Percentiles rank a stretch among this genome's conserved stretches.
These are phyloP conservation scores for Baryphthengus martii DNA, from an alignment of 2,113 vertebrate species.

Conservation along the genomic window DNA sequence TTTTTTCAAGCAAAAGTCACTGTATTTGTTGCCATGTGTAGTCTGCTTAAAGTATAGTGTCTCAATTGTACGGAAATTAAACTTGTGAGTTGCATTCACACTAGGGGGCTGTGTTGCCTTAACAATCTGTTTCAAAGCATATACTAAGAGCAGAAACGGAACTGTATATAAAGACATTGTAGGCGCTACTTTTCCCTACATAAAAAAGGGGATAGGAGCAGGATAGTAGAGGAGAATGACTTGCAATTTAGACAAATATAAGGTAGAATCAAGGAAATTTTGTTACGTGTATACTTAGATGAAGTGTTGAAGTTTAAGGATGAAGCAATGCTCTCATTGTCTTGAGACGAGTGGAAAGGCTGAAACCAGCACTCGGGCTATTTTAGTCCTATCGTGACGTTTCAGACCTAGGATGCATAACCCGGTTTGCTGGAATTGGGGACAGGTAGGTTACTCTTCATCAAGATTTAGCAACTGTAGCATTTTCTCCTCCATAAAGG, in stretches of 20 bases:
- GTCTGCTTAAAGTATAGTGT: background rate
- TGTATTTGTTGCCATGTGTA: background rate
- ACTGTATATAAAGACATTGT: background rate
- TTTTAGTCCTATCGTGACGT: background rate
- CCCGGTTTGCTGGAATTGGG: background rate
- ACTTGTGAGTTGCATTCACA: background rate
- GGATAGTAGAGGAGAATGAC: background rate
- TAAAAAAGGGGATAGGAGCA: background rate
- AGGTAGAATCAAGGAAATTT: background rate
- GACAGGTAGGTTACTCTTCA: background rate
- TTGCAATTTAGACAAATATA: background rate
- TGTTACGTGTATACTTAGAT: background rate
- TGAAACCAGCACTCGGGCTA: background rate
- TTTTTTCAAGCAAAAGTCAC: background rate
- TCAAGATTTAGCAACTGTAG: background rate
- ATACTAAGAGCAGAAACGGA: background rate
- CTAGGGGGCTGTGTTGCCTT: constrained; percentile 48
- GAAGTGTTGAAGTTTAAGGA: background rate
- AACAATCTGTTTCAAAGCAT: background rate
- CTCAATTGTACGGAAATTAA: background rate
- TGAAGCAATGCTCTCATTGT: background rate
- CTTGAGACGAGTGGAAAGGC: background rate
- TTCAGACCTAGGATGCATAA: background rate
- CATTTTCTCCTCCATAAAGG: background rate
- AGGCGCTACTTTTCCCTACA: background rate